A percentile compares a stretch with the other conserved stretches of the same genome.
These are phyloP conservation scores for Gryon sp. DNA, from an alignment of 1,140 invertebrate species.

Conservation along the genomic window DNA sequence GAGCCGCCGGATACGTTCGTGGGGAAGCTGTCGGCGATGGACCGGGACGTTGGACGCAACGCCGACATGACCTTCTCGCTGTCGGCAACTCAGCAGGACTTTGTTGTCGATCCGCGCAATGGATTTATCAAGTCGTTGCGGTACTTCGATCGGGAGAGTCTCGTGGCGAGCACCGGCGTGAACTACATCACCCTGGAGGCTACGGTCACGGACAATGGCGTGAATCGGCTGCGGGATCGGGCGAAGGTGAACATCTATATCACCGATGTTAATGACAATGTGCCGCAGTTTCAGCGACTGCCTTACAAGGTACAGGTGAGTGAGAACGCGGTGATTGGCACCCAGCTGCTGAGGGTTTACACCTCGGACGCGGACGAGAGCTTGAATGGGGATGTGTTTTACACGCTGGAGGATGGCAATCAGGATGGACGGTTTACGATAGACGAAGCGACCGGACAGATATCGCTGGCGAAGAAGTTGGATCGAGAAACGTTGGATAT, in stretches of 20 bases:
- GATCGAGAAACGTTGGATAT: slow-evolving; percentile 91
- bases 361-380: slow-evolving; percentile 94
- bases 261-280: slow-evolving; percentile 95
- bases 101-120: slow-evolving; percentile 92
- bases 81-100: slow-evolving; percentile 88
- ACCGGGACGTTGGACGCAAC: slow-evolving; percentile 93
- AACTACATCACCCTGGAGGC: slow-evolving; percentile 91
- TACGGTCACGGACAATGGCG: slow-evolving; percentile 92
- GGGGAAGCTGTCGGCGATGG: slow-evolving; percentile 92
- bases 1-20: slow-evolving; percentile 93
- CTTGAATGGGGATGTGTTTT: slow-evolving; percentile 93
- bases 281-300: slow-evolving; percentile 89
- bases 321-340: slow-evolving; percentile 88
- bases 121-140: slow-evolving; percentile 93
- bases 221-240: slow-evolving; percentile 87
- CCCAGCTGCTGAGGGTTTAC: slow-evolving; percentile 90
- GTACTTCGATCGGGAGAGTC: slow-evolving; percentile 91
- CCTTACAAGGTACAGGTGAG: slow-evolving; percentile 92
- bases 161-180: slow-evolving; percentile 87
- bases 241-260: slow-evolving; percentile 94
- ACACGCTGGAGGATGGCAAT: slow-evolving; percentile 90
- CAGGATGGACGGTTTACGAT: slow-evolving; percentile 89
- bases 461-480: slow-evolving; percentile 86
- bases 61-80: slow-evolving; percentile 94
- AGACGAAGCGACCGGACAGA: slow-evolving; percentile 92